Evolutionary conservation across 2,113 vertebrate species (phyloP), one percentile per base, ranked within the genome.

Genomic region (Jacana jacana): DNA sequence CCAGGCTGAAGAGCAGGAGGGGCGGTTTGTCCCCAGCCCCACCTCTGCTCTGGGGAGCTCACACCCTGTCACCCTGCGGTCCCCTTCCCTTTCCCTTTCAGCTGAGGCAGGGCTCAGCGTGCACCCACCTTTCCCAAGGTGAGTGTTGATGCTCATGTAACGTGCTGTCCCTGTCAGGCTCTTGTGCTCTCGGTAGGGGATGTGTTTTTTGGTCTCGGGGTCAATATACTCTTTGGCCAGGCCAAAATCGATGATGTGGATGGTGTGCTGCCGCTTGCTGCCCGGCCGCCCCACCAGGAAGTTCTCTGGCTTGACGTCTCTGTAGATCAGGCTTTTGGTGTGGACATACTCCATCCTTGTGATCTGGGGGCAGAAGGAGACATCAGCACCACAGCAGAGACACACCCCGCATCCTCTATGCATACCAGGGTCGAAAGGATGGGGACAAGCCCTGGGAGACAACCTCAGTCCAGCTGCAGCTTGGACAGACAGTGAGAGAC

Each of bases 181-280:
- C 98, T 99, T 99, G 98, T 99, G 99, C 98, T 99, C 99, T 96
- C 99, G 98, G 98, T 99, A 99, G 4, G 99, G 99, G 99, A 99
- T 99, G 98, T 99, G 99, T 99, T 99, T 99, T 99, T 99, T 99
- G 98, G 99, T 99, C 99, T 99, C 99, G 0, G 99, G 99, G 98
- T 99, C 99, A 31, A 99, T 99, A 96, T 99, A 99, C 97, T 99
- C 99, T 98, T 99, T 99, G 98, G 99, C 99, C 98, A 99, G 98
- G 97, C 99, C 99, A 93, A 99, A 99, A 98, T 99, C 99, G 8
- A 99, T 99, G 97, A 99, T 99, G 98, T 99, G 99, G 97, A 99
- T 99, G 94, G 99, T 99, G 96, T 99, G 99, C 95, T 99, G 99
- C 95, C 99, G 97, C 97, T 99, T 99, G 98, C 98, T 99, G 77